Conservation (phyloP, 2,113 vertebrate genomes). For the Chascanopsetta lugubris region DNA sequence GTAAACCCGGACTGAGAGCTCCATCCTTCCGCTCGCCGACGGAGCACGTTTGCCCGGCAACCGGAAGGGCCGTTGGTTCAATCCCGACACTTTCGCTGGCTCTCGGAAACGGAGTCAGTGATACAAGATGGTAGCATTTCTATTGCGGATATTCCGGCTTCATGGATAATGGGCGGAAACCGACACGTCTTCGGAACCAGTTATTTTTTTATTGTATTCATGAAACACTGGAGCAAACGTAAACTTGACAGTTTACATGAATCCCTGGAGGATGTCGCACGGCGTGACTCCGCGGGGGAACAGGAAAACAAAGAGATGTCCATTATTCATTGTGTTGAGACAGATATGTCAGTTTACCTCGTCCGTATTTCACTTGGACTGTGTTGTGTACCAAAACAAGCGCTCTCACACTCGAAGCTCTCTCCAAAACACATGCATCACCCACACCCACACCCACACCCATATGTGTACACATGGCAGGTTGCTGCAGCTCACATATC, state of each 20-base stretch:
- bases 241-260: too few species aligned
- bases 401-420: constrained; percentile 29
- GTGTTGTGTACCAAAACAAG: constrained; percentile 38
- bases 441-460: constrained; percentile 48
- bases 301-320: background rate
- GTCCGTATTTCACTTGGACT: constrained; percentile 28
- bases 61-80: too few species aligned
- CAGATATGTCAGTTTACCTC: constrained; percentile 6
- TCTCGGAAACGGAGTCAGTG: too few species aligned
- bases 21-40: too few species aligned
- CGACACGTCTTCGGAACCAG: too few species aligned
- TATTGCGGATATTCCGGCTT: too few species aligned
- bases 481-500: constrained; percentile 38
- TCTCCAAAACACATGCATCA: constrained; percentile 51
- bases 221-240: too few species aligned
- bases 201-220: too few species aligned
- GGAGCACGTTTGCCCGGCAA: too few species aligned
- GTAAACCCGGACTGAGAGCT: constrained; percentile 61
- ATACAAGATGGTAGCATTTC: too few species aligned
- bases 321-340: constrained; percentile 1
- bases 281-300: background rate
- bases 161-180: too few species aligned
- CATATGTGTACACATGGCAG: constrained; percentile 39
- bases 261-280: background rate
- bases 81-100: too few species aligned